A percentile compares a stretch with the other conserved stretches of the same genome.
phyloP scores from a whole-genome alignment of 2,797 vertebrate species.

The Pseudopleuronectes americanus region DNA sequence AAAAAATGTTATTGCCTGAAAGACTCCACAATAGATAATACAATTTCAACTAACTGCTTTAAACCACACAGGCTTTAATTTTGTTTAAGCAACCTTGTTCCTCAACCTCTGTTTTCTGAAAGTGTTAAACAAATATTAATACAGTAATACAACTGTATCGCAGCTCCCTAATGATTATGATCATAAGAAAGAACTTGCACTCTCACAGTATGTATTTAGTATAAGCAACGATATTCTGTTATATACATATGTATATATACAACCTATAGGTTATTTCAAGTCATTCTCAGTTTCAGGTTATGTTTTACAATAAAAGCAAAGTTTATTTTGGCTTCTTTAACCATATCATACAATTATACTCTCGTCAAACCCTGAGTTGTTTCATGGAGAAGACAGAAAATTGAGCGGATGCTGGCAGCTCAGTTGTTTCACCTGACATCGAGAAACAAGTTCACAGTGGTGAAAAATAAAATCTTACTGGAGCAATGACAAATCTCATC shows the following conservation, averaged over 20 bases:
- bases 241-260: no score
- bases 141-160: not conserved
- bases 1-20: slow-evolving; percentile 11
- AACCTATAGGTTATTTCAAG: no score
- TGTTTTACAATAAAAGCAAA: not conserved
- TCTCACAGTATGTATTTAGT: not conserved
- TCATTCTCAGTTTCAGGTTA: not conserved
- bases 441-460: no score
- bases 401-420: not conserved
- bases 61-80: not conserved
- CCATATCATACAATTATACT: not conserved
- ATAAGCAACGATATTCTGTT: no score
- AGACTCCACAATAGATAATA: slow-evolving; percentile 1
- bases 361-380: not conserved
- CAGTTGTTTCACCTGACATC: not conserved
- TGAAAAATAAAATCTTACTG: no score
- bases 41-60: not conserved
- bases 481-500: no score
- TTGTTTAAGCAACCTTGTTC: not conserved
- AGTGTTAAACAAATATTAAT: not conserved
- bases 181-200: not conserved
- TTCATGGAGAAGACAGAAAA: not conserved
- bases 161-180: not conserved
- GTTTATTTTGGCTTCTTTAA: not conserved
- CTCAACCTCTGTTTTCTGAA: not conserved